Base-by-base conservation (phyloP, 30 jellyfish, hydroid and myxozoan species). In the Clytia hemisphaerica region DNA sequence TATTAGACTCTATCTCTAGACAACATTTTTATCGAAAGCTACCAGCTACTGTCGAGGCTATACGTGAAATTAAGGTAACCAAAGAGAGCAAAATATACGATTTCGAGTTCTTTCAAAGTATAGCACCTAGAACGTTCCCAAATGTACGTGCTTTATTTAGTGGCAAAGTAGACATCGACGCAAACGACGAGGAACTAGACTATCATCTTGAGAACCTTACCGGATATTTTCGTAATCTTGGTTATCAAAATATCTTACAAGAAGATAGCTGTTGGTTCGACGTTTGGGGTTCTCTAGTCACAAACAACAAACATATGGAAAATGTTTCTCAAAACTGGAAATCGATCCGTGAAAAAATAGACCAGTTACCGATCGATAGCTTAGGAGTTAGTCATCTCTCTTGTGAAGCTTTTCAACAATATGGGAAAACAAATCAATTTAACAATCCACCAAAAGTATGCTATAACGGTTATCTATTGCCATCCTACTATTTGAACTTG, bases 181-280 rank as follows among this genome's bases (percentile, higher is more conserved):
- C 94, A n/a, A 92, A 81, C 21, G 98, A 89, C 34, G 64, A 78
- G 22, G 89, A 46, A 35, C 79, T 62, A 40, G 67, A 75, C 10
- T 89, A 89, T 61, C 73, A 82, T 15, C 61, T 89, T 51, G 92
- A 75, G 26, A 67, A 31, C 40, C 72, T 89, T 5, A 74, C 81
- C 50, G 88, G 93, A 0, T 62, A 79, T 37, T 89, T 60, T 51
- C 50, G 49, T 31, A 67, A 71, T 16, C 59, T 57, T 38, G 98
- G 98, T 61, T 89, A 80, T 73, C 98, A 89, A 61, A 80, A 93
- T 9, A 73, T 81, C 76, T 59, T 89, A 37, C 98, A 89, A 58
- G 98, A 89, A 45, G 98, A 89, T 35, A 89, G 98, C 80, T 89
- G 98, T 58, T 89, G 98, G 98, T 80, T 76, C 38, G 98, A 89